Base-by-base conservation (phyloP, 1,140 invertebrate genomes). In the Carposina sasakii region DNA sequence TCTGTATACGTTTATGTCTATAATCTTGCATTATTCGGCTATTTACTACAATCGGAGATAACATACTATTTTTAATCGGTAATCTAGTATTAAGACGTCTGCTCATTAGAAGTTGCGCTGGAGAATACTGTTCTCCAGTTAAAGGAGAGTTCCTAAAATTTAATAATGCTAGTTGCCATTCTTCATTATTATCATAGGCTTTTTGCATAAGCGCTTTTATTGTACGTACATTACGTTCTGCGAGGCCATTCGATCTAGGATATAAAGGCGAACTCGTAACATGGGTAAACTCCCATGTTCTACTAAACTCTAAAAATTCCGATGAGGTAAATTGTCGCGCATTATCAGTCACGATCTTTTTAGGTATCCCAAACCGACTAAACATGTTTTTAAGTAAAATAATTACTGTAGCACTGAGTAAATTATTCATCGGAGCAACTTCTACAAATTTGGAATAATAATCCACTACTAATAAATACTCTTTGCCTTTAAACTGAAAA, bases 231-330 rank as follows among this genome's bases (percentile, higher is more conserved):
- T 57, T 63, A 51, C 62, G 61, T 53, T 76, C 71, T 1, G 65
- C 71, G 8, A 76, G 39, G 1, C 74, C 71, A 41, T 81, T 78
- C 9, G 66, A 67, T 36, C 62, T 54, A 3, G 73, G 64, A 46
- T 79, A 81, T 17, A 54, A 43, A 3, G 74, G 85, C 57, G 70
- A 79, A 31, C 58, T 67, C 0, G 71, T 83, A n/a, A 61, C 42
- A 33, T 79, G 63, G 1, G 52, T 44, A 49, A 86, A 76, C 13
- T 64, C 56, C 66, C 85, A 2, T 65, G 44, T 28, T 64, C 52
- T 8, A 67, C 52, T 58, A 86, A 86, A 31, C 64, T 28, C 52
- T 39, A 39, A 6, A 40, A 85, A 81, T 13, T 72, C 44, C 12
- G 22, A 20, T 44, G 39, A 54, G 17, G 37, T 50, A 44, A 41